These are phyloP conservation scores for Oxyura jamaicensis DNA, from an alignment of 2,113 vertebrate species.

Conservation along the genomic window DNA sequence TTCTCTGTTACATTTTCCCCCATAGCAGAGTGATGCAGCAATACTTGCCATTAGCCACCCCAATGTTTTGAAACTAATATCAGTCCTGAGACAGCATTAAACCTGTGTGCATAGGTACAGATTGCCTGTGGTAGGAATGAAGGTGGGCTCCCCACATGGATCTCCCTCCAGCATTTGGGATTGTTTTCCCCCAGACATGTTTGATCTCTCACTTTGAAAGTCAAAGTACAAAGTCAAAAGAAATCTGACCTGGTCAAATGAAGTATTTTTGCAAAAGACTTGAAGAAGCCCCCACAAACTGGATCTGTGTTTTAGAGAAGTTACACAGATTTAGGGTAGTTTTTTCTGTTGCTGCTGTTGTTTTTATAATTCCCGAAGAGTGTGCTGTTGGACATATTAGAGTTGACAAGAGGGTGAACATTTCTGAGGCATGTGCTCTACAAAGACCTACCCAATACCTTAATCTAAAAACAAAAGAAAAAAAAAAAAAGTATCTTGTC, in stretches of 20 bases:
- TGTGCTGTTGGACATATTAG: neutral
- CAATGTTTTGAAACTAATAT: neutral
- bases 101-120: fast-evolving
- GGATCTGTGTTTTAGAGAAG: slow-evolving; percentile 41
- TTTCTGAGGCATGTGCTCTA: slow-evolving; percentile 16
- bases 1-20: neutral
- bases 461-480: neutral
- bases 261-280: slow-evolving; percentile 17
- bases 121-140: neutral
- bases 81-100: neutral
- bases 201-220: slow-evolving; percentile 35
- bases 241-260: slow-evolving; percentile 58
- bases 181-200: neutral
- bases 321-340: neutral
- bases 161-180: neutral
- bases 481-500: neutral
- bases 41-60: neutral
- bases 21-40: neutral
- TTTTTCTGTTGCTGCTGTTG: neutral
- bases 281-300: slow-evolving; percentile 36
- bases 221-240: slow-evolving; percentile 35
- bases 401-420: neutral
- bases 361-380: neutral
- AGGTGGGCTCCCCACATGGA: neutral
- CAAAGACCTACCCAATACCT: slow-evolving; percentile 8